Conservation (phyloP, 2,797 vertebrate species). For the Enteromius fasciolatus region DNA sequence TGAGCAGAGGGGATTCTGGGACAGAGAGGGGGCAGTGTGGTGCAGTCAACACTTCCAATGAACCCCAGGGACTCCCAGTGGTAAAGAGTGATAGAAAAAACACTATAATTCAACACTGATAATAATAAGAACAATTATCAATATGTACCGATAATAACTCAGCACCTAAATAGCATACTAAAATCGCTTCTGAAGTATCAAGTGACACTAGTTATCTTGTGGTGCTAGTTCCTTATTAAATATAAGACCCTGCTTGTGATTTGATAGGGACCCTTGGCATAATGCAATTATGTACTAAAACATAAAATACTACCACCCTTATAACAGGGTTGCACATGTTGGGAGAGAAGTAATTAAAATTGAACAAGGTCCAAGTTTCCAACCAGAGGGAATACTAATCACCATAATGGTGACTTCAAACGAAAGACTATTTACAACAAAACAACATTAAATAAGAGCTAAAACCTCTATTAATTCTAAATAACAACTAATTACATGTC, state of each 20-base stretch:
- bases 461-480: slow-evolving; percentile 42
- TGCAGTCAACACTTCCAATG: slow-evolving; percentile 8
- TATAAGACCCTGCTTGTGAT: slow-evolving; percentile 1
- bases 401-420: slow-evolving; percentile 40
- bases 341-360: slow-evolving; percentile 35
- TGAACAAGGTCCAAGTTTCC: slow-evolving; percentile 40
- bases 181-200: background rate
- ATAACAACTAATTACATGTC: slow-evolving; percentile 42
- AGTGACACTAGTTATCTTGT: background rate
- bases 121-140: background rate
- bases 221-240: background rate
- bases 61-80: slow-evolving; percentile 17
- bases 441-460: slow-evolving; percentile 38
- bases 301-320: slow-evolving; percentile 34
- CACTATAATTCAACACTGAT: background rate
- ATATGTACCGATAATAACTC: background rate
- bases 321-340: slow-evolving; percentile 27
- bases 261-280: slow-evolving; percentile 22
- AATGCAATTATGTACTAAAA: slow-evolving; percentile 26
- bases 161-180: background rate
- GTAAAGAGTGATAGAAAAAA: background rate
- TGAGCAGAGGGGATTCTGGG: slow-evolving; percentile 22
- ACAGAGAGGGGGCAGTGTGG: slow-evolving; percentile 28
- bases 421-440: slow-evolving; percentile 30
- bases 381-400: slow-evolving; percentile 35